Conservation (phyloP, 2,797 vertebrate species). For the Microhierax caerulescens region DNA sequence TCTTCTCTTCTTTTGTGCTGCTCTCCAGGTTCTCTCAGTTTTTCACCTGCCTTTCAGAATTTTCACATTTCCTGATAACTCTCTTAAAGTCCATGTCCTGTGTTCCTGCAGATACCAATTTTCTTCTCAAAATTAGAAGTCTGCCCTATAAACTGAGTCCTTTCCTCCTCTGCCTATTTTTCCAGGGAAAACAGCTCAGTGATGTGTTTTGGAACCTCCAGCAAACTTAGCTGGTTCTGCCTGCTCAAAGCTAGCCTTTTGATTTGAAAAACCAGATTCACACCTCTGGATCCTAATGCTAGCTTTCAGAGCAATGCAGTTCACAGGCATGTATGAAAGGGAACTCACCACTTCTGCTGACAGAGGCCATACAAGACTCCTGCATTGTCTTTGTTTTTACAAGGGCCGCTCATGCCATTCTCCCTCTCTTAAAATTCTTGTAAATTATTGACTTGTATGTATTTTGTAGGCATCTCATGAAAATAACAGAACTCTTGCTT, state of each 20-base stretch:
- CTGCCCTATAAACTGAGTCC: not conserved
- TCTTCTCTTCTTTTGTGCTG: conserved; percentile 12
- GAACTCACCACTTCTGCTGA: not conserved
- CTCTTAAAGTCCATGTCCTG: not conserved
- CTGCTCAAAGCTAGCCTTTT: not conserved
- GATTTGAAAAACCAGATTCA: not conserved
- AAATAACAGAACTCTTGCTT: not conserved
- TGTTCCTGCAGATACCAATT: not conserved
- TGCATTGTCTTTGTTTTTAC: not conserved
- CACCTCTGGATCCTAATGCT: not conserved
- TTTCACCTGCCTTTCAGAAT: not conserved
- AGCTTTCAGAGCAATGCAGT: not conserved
- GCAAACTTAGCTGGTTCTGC: not conserved
- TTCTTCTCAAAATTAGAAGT: not conserved
- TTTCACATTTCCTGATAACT: not conserved
- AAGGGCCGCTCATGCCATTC: not conserved
- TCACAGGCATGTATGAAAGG: not conserved
- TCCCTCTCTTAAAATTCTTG: not conserved
- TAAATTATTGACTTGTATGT: not conserved
- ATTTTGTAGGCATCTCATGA: not conserved
- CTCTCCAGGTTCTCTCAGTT: not conserved
- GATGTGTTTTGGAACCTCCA: not conserved
- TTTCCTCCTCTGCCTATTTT: not conserved
- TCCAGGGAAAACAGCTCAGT: not conserved
- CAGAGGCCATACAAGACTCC: not conserved